phyloP scores from a whole-genome alignment of 1,140 invertebrate species.

The Lamellibrachia luymesi region DNA sequence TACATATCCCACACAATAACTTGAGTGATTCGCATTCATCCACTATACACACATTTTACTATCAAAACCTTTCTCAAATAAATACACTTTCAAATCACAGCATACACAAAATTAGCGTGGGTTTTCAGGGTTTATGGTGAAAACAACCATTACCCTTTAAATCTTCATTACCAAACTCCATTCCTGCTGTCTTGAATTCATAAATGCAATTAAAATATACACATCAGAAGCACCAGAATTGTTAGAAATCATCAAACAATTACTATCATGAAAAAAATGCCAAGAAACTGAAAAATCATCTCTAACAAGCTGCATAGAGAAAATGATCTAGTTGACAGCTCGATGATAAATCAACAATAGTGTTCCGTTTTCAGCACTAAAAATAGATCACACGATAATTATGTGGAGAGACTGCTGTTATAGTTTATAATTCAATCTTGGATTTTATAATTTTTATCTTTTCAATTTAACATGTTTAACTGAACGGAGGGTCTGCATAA shows the following conservation, averaged over 20 bases:
- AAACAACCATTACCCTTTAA: neutral
- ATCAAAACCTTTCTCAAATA: neutral
- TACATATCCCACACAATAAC: neutral
- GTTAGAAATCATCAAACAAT: neutral
- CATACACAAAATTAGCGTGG: neutral
- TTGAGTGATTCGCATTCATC: neutral
- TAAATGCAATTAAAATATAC: neutral
- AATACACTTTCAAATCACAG: neutral
- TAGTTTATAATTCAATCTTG: neutral
- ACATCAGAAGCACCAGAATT: neutral
- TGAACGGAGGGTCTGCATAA: neutral
- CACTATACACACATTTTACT: neutral
- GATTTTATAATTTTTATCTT: neutral
- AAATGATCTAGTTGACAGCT: neutral
- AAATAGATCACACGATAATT: neutral
- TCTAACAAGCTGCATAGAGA: neutral
- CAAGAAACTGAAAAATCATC: neutral
- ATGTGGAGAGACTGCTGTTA: neutral
- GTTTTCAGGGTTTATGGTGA: neutral
- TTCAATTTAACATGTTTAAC: neutral
- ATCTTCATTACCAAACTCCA: neutral
- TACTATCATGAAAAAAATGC: neutral
- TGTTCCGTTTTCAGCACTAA: neutral
- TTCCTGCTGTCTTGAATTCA: neutral
- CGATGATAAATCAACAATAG: neutral